Evolutionary conservation across 2,888 invertebrate species (phyloP), one percentile per base, ranked within the genome.

Genomic region (Drosophila stalkeri): DNA sequence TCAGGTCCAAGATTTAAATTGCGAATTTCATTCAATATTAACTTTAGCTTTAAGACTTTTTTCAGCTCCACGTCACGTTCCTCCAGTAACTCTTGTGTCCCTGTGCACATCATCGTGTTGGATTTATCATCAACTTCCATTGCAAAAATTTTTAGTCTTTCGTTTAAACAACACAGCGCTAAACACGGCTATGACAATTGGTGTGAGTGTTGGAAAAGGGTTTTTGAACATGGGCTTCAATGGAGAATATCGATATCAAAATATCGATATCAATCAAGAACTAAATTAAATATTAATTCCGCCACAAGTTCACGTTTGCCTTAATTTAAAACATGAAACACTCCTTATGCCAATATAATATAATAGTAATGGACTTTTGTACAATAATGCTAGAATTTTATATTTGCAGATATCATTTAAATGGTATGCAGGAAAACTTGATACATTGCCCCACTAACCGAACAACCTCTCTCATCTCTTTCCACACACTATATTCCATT

Each of bases 41-140:
- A 69, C 27, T 87, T 86, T 7, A 92, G 52, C 33, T 91, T 92
- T 3, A 91, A 72, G 0, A 92, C 81, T 52, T 82, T 91, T 4
- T 72, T 66, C 3, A 92, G 59, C 49, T 91, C 90, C 0, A 60
- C 61, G 39, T 87, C 77, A 4, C 90, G 90, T 0, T 79, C 64
- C 64, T 83, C 82, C 9, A 72, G 49, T 37, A 92, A 61, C 37
- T 91, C 91, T 46, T 81, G 78, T 1, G 78, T 85, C 47, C 92
- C 91, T 0, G 86, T 80, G 51, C 69, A 80, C 11, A 89, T 70
- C 31, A 91, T 86, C 20, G 82, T 81, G 5, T 74, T 72, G n/a
- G 84, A 86, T 61, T 85, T 81, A 55, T 75, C 79, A 27, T 63
- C 51, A 61, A 62, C 69, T 61, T 64, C 46, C 49, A 51, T 65